Percentiles rank a stretch among this genome's conserved stretches.
Conservation (phyloP, 2,888 invertebrate genomes). For the Vanessa cardui region DNA sequence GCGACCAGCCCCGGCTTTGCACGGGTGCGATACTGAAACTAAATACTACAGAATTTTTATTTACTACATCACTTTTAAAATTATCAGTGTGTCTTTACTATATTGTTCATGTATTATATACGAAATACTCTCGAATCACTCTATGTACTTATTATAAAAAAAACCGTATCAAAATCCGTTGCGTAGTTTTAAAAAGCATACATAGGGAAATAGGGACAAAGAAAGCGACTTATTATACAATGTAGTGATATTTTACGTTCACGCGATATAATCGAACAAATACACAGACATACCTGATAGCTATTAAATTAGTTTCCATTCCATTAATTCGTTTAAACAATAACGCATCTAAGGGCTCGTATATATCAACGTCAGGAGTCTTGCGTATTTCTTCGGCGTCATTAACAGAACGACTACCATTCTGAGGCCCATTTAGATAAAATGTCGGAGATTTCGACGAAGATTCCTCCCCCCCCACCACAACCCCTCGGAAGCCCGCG, state of each 20-base stretch:
- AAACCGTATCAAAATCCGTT: too few relatives aligned
- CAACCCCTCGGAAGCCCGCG: conserved; percentile 48
- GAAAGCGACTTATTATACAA: too few relatives aligned
- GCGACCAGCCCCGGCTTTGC: too few relatives aligned
- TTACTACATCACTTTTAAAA: too few relatives aligned
- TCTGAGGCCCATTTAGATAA: conserved; percentile 82
- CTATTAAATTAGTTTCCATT: conserved; percentile 28
- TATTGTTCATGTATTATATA: too few relatives aligned
- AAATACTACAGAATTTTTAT: too few relatives aligned
- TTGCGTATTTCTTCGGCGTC: conserved; percentile 79
- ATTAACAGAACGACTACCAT: conserved; percentile 79
- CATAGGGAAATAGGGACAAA: too few relatives aligned
- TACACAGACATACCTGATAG: conserved; percentile 27
- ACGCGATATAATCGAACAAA: neutral
- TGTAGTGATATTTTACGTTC: neutral
- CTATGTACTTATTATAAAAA: too few relatives aligned
- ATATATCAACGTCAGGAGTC: conserved; percentile 64
- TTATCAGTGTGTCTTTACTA: too few relatives aligned
- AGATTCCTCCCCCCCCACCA: conserved; percentile 56
- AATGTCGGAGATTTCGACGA: conserved; percentile 82
- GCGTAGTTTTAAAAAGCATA: too few relatives aligned
- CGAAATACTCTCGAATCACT: too few relatives aligned
- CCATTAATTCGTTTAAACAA: conserved; percentile 34
- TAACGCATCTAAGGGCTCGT: conserved; percentile 33
- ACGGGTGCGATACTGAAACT: too few relatives aligned